A percentile compares a stretch with the other conserved stretches of the same genome.
Evolutionary conservation across 2,888 invertebrate genomes (phyloP).

Genomic region (Cynaeus angustus): DNA sequence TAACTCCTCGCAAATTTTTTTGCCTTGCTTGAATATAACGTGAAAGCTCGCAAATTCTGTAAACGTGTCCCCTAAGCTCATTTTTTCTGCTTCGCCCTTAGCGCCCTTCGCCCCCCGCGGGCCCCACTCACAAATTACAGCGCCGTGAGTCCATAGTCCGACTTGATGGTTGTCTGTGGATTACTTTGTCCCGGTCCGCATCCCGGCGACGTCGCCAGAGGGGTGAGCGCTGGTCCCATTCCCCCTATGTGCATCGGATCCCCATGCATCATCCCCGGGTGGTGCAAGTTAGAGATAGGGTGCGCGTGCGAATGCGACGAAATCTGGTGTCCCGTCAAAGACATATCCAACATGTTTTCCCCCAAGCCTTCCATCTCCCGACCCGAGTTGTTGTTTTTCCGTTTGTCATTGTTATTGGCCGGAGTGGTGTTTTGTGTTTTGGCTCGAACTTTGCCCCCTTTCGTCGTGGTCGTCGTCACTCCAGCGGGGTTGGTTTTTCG

Average conservation of each 20-base stretch:
- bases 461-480: constrained; percentile 74
- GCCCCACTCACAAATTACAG: constrained; percentile 72
- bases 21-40: no score
- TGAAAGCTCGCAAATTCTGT: no score
- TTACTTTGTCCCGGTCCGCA: constrained; percentile 74
- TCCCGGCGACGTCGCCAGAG: constrained; percentile 74
- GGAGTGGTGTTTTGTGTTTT: constrained; percentile 68
- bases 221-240: constrained; percentile 75
- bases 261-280: constrained; percentile 67
- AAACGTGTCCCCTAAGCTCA: background rate
- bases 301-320: constrained; percentile 74
- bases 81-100: background rate
- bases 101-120: background rate
- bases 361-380: constrained; percentile 76
- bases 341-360: constrained; percentile 72
- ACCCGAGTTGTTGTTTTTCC: constrained; percentile 74
- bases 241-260: constrained; percentile 73
- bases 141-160: constrained; percentile 91
- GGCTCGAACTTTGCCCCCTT: constrained; percentile 69
- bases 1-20: no score
- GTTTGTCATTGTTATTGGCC: constrained; percentile 78
- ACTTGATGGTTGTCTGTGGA: constrained; percentile 81
- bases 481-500: constrained; percentile 86
- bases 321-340: constrained; percentile 70
- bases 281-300: constrained; percentile 71